Evolutionary conservation across 2,113 vertebrate genomes (phyloP).

Genomic region (Carassius gibelio): DNA sequence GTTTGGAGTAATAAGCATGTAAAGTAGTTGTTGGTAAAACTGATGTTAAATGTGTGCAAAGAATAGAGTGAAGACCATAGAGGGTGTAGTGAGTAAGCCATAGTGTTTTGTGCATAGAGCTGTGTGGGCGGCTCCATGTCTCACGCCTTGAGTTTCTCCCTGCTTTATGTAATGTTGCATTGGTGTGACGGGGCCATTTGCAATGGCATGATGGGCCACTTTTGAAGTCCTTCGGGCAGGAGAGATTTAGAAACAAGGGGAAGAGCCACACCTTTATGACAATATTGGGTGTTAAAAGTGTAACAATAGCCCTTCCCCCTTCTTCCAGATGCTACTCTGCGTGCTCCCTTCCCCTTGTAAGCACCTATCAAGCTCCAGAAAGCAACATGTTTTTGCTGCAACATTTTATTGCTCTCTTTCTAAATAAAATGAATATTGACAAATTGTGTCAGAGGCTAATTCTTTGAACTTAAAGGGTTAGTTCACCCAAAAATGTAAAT

Average conservation of each 20-base stretch:
- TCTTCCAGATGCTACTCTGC: constrained; percentile 9
- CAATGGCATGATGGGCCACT: constrained; percentile 26
- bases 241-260: constrained; percentile 24
- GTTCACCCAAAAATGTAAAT: too few relatives aligned
- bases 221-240: constrained; percentile 25
- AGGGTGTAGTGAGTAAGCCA: constrained; percentile 20
- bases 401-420: background rate
- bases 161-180: constrained; percentile 28
- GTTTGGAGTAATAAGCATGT: background rate
- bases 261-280: constrained; percentile 31
- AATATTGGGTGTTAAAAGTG: constrained; percentile 30
- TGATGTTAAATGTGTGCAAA: background rate
- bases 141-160: background rate
- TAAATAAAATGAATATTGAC: background rate
- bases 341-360: background rate
- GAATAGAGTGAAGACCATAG: constrained; percentile 1
- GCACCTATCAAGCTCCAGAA: constrained; percentile 12
- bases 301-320: constrained; percentile 30
- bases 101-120: background rate
- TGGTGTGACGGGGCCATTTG: constrained; percentile 25
- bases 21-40: background rate
- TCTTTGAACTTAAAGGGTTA: background rate
- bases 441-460: background rate
- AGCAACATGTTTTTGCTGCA: constrained; percentile 2
- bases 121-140: constrained; percentile 8